Percentiles rank a stretch among this genome's conserved stretches.
phyloP scores from a whole-genome alignment of 2,888 invertebrate species.

The Platypus cylindrus region DNA sequence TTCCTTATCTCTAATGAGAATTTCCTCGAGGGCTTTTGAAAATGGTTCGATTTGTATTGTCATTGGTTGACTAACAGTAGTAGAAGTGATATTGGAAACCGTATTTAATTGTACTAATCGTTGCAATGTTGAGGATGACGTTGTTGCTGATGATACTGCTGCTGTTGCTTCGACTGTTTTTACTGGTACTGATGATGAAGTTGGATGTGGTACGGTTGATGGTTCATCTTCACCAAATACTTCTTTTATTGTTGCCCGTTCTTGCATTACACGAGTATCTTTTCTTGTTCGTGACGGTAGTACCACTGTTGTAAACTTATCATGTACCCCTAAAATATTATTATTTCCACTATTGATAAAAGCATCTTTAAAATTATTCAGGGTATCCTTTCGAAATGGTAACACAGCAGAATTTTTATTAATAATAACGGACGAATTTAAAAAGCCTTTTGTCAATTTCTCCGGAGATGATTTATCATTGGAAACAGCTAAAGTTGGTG shows the following conservation, averaged over 20 bases:
- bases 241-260: conserved; percentile 66
- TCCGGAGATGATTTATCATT: conserved; percentile 38
- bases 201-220: conserved; percentile 66
- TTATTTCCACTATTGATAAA: conserved; percentile 50
- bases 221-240: conserved; percentile 72
- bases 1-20: conserved; percentile 28
- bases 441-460: conserved; percentile 20
- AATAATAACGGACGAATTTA: conserved; percentile 26
- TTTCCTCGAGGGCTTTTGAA: conserved; percentile 21
- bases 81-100: too few species aligned
- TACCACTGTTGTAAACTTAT: conserved; percentile 57
- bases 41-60: too few species aligned
- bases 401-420: conserved; percentile 47
- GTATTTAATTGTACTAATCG: too few species aligned
- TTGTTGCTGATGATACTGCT: conserved; percentile 39
- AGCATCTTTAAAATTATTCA: conserved; percentile 51
- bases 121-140: conserved; percentile 18
- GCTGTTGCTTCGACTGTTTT: conserved; percentile 27
- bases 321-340: conserved; percentile 41
- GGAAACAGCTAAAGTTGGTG: conserved; percentile 36
- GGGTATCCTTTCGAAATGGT: conserved; percentile 56
- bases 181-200: conserved; percentile 38
- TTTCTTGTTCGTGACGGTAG: conserved; percentile 62
- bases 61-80: too few species aligned
- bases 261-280: conserved; percentile 58